phyloP scores from a whole-genome alignment of 2,888 invertebrate genomes.

The Esperia sulphurella region DNA sequence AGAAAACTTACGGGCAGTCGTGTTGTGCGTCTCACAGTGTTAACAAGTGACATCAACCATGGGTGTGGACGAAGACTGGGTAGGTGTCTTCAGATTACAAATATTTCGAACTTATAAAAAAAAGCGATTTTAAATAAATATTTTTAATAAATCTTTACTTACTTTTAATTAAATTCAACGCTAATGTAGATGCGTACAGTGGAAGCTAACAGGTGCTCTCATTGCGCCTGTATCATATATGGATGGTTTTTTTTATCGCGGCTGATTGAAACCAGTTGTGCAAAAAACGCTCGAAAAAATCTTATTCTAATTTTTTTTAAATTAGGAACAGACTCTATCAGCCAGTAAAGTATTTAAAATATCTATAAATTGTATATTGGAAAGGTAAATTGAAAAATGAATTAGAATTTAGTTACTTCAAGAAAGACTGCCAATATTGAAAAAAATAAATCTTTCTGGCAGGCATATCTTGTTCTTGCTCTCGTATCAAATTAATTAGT shows the following conservation, averaged over 20 bases:
- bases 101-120: background rate
- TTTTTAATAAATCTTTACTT: too few relatives aligned
- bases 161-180: background rate
- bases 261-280: conserved; percentile 29
- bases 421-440: too few relatives aligned
- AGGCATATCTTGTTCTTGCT: too few relatives aligned
- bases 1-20: conserved; percentile 65
- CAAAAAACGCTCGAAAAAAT: too few relatives aligned
- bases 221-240: conserved; percentile 30
- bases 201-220: conserved; percentile 44
- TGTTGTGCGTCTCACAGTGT: conserved; percentile 79
- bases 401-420: too few relatives aligned
- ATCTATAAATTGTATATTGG: too few relatives aligned
- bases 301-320: background rate
- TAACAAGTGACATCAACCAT: conserved; percentile 75
- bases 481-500: too few relatives aligned
- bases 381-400: too few relatives aligned
- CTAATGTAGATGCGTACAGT: conserved; percentile 25
- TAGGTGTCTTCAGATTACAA: conserved; percentile 34
- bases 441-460: too few relatives aligned
- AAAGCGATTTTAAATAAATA: too few relatives aligned
- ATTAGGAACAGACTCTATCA: too few relatives aligned
- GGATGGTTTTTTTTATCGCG: conserved; percentile 26
- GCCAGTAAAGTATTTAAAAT: too few relatives aligned
- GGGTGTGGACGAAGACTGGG: conserved; percentile 76